Evolutionary conservation across 2,888 invertebrate species (phyloP), one percentile per base, ranked within the genome.

Genomic region (Dorcus hopei): DNA sequence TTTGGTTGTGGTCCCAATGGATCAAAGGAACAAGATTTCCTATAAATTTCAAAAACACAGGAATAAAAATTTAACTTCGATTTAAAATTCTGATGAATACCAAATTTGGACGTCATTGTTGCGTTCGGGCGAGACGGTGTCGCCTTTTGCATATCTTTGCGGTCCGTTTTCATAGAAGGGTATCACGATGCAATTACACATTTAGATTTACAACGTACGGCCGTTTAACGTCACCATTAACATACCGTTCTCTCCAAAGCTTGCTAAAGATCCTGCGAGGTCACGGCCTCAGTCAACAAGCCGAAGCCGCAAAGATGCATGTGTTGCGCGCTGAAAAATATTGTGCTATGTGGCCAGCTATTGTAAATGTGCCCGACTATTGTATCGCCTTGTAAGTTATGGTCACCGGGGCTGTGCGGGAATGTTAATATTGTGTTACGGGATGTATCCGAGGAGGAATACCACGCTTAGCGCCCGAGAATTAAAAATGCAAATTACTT

Each of bases 201-300:
- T 57, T 59, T 55, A 63, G 54, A 59, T 63, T 63, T 63, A 63
- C 59, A 59, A 55, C 58, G 42, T 55, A 62, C 59, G 67, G 58
- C 58, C 65, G 67, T 64, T 70, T 67, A 69, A 67, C 67, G 68
- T 68, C 66, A 67, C 65, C 64, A 70, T 72, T 71, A 71, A 68
- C 70, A 70, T 72, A 65, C 67, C 70, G 58, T 63, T 60, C 66
- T 65, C 64, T 62, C 65, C 62, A 61, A 57, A 66, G 60, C 63
- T 63, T 63, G 58, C 61, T 55, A 58, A 57, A 63, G 61, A 61
- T 60, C 61, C 63, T 55, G 59, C 65, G 65, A 70, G 69, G 70
- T 69, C 69, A 67, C 61, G 60, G 63, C 54, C 61, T 61, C 57
- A 65, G 60, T 61, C 58, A 58, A 51, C 61, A 59, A 58, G 58